These are phyloP conservation scores for Listrodromus nycthemerus DNA, from an alignment of 2,888 invertebrate genomes.

Conservation along the genomic window DNA sequence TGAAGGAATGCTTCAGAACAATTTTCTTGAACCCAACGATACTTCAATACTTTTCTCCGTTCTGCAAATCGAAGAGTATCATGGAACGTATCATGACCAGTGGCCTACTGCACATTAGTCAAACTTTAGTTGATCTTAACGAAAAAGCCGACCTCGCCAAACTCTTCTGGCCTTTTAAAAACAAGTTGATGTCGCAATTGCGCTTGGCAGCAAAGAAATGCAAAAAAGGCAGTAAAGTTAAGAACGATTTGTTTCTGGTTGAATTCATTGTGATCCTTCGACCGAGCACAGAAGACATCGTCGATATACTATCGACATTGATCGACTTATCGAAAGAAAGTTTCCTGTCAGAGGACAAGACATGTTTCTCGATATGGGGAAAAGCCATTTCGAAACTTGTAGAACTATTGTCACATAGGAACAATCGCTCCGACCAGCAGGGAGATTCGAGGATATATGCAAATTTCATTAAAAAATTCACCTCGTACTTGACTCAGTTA, in stretches of 20 bases:
- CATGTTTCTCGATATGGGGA: slow-evolving; percentile 86
- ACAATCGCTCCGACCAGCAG: slow-evolving; percentile 26
- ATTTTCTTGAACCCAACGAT: slow-evolving; percentile 84
- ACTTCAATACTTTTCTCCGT: slow-evolving; percentile 82
- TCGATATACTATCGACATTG: slow-evolving; percentile 84
- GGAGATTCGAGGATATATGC: slow-evolving; percentile 64
- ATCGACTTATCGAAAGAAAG: slow-evolving; percentile 80
- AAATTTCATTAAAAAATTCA: slow-evolving; percentile 72
- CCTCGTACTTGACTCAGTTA: slow-evolving; percentile 70
- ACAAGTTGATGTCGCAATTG: slow-evolving; percentile 86
- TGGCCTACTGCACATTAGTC: slow-evolving; percentile 76
- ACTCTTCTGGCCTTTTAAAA: slow-evolving; percentile 85
- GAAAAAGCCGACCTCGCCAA: slow-evolving; percentile 59
- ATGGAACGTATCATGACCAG: slow-evolving; percentile 77
- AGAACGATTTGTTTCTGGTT: slow-evolving; percentile 82
- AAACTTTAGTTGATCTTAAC: slow-evolving; percentile 70
- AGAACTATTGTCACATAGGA: slow-evolving; percentile 82
- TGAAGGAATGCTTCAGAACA: slow-evolving; percentile 76
- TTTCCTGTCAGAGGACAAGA: slow-evolving; percentile 85
- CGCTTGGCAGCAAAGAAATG: slow-evolving; percentile 85
- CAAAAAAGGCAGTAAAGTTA: slow-evolving; percentile 77
- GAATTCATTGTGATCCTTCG: slow-evolving; percentile 84
- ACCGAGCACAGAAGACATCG: slow-evolving; percentile 83
- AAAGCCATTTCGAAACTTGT: slow-evolving; percentile 86
- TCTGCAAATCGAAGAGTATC: slow-evolving; percentile 74